Evolutionary conservation across 2,888 invertebrate genomes (phyloP), one percentile per base, ranked within the genome.

Genomic region (Lepas anatifera): DNA sequence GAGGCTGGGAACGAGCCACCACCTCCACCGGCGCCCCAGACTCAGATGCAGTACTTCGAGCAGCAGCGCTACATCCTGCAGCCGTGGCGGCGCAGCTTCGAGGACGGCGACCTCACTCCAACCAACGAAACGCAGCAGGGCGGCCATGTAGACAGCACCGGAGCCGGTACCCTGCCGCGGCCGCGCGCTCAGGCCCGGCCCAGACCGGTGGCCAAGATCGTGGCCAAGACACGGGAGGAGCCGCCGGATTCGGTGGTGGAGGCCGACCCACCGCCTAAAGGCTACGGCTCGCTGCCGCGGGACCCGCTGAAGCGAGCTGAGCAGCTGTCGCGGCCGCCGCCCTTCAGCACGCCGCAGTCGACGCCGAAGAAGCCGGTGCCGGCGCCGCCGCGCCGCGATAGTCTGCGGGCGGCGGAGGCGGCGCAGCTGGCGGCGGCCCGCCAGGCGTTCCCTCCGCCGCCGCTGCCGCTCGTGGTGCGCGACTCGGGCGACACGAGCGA

Each of bases 21-120:
- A 22, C 58, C 58, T 18, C 58, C 58, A 35, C 58, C 58, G 32
- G 58, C 58, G 58, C 58, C 58, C 8, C 58, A 58, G 58, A 58
- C 58, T 18, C 32, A 58, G 35, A 32, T 58, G 58, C 58, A 58
- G 58, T 58, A 58, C 58, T 58, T 58, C 35, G 58, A 58, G 58
- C 58, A 58, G 58, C 58, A 58, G 58, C 32, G 58, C 22, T 58
- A 58, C 35, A 32, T 58, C 22, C 58, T 58, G 35, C 58, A 58
- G 58, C 22, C 35, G 58, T 85, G 73, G 76, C 79, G 18, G 77
- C 81, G 73, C 80, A 82, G 73, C 70, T 73, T 72, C 70, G 92
- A 93, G 79, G 93, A 93, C 78, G 93, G 93, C 27, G 93, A 94
- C 79, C 89, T 93, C 74, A 93, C 93, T 43, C 89, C 90, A 22